phyloP scores from a whole-genome alignment of 64 coral and sea anemone genomes.

The Actinia tenebrosa region DNA sequence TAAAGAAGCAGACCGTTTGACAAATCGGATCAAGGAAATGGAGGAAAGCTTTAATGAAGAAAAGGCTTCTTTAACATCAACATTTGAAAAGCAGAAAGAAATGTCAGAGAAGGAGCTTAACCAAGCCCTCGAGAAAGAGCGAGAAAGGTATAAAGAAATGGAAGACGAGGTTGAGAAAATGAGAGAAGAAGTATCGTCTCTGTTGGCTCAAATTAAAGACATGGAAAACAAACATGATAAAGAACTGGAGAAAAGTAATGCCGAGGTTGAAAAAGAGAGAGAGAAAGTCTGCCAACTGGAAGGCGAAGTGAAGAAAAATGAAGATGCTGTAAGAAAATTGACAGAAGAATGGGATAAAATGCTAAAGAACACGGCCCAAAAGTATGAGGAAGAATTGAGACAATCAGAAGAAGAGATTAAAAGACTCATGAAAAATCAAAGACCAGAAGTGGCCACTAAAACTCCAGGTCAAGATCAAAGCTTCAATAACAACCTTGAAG shows the following conservation, averaged over 20 bases:
- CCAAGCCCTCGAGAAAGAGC: conserved; percentile 37
- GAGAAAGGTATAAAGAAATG: conserved; percentile 31
- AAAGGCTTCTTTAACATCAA: conserved; percentile 19
- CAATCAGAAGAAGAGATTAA: conserved; percentile 46
- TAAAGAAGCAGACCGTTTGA: conserved; percentile 33
- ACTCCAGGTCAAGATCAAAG: not conserved
- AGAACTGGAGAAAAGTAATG: conserved; percentile 13
- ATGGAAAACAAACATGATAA: conserved; percentile 32
- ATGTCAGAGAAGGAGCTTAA: conserved; percentile 19
- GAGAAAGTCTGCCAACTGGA: conserved; percentile 33
- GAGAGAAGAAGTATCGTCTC: not conserved
- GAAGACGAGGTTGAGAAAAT: conserved; percentile 35
- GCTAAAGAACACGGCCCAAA: conserved; percentile 38
- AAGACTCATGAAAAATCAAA: not conserved
- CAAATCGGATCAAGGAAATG: conserved; percentile 52
- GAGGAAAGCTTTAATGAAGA: conserved; percentile 40
- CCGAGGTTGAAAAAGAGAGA: not conserved
- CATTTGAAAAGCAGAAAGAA: conserved; percentile 38
- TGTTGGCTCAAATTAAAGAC: conserved; percentile 26
- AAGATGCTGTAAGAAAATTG: conserved; percentile 18
- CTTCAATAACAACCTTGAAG: not conserved
- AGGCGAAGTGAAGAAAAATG: conserved; percentile 61
- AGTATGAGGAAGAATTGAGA: conserved; percentile 62
- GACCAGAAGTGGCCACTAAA: not conserved
- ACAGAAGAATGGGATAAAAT: conserved; percentile 76